Evolutionary conservation across 2,888 invertebrate species (phyloP).

Genomic region (Drosophila ustulata): DNA sequence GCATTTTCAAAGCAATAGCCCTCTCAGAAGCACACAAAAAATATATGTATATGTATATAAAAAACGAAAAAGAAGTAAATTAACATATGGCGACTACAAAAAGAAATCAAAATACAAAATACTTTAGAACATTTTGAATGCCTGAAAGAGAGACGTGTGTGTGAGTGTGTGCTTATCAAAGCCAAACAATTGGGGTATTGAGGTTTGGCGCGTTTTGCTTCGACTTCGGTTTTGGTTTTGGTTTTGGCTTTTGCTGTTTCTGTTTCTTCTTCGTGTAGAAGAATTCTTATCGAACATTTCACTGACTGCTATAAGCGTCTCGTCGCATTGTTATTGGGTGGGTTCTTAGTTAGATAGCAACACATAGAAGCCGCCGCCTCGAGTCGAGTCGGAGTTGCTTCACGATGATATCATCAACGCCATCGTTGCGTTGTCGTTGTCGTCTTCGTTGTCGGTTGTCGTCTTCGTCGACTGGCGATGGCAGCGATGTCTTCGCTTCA

Average conservation of each 20-base stretch:
- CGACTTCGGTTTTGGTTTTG: background rate
- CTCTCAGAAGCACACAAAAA: slow-evolving; percentile 23
- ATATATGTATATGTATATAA: background rate
- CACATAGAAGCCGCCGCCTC: slow-evolving; percentile 52
- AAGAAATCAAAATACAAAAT: slow-evolving; percentile 8
- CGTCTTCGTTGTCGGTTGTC: slow-evolving; percentile 33
- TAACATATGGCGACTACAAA: slow-evolving; percentile 61
- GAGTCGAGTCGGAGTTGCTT: slow-evolving; percentile 41
- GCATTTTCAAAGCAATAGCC: slow-evolving; percentile 54
- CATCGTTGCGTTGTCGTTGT: slow-evolving; percentile 40
- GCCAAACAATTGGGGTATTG: slow-evolving; percentile 40
- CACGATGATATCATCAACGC: slow-evolving; percentile 74
- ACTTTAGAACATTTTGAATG: slow-evolving; percentile 57
- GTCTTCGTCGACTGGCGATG: slow-evolving; percentile 30
- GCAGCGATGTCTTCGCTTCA: slow-evolving; percentile 57
- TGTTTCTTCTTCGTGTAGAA: slow-evolving; percentile 4
- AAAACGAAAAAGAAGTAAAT: slow-evolving; percentile 42
- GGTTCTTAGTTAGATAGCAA: slow-evolving; percentile 64
- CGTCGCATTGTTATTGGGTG: slow-evolving; percentile 52
- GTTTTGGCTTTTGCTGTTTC: slow-evolving; percentile 5
- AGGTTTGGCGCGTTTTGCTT: slow-evolving; percentile 31
- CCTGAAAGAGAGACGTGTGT: slow-evolving; percentile 10
- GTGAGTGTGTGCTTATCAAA: slow-evolving; percentile 53
- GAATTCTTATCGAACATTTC: slow-evolving; percentile 59
- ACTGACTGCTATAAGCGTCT: slow-evolving; percentile 36